Evolutionary conservation across 2,797 vertebrate genomes (phyloP), one percentile per base, ranked within the genome.

Genomic region (Chromobotia macracanthus): DNA sequence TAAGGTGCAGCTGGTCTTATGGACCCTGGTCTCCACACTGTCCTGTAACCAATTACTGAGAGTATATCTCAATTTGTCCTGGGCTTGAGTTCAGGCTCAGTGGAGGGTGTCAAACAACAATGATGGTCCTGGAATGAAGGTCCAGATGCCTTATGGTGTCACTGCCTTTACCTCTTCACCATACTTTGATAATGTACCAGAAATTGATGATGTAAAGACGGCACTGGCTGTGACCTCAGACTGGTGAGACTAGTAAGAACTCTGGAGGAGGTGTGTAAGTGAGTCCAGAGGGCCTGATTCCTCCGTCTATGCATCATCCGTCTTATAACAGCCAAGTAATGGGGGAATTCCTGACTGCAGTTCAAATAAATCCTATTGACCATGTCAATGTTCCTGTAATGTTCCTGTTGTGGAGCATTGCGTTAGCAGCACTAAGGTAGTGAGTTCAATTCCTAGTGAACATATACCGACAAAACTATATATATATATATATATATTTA

Each of bases 31-130:
- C 51, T 58, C 35, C 70, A 58, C 15, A 44, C 21, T 60, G 38
- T 72, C 38, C 55, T 61, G 38, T 19, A 60, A 35, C 90, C 92
- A 93, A 93, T 94, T 93, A 94, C 88, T 83, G 81, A 90, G 92
- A 91, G 92, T 92, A 91, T 92, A 91, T 94, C 92, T 95, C 92
- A 94, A 92, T 94, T 94, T 94, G 93, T 94, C 92, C 91, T 91
- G 90, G 91, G 90, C 92, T 93, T 92, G 89, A 86, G 89, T 91
- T 90, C 89, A 88, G 86, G 84, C 81, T n/a, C 3, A 44, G n/a
- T 21, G n/a, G 31, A 69, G 35, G 67, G 2, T 13, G 61, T 19
- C 35, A 56, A 15, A 28, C 63, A 66, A 10, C 3, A 41, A 61
- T 61, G 61, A 65, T 38, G 21, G 8, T 51, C 25, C 60, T 56